phyloP scores from a whole-genome alignment of 2,888 invertebrate genomes.

The Ichneumoninae sp. region DNA sequence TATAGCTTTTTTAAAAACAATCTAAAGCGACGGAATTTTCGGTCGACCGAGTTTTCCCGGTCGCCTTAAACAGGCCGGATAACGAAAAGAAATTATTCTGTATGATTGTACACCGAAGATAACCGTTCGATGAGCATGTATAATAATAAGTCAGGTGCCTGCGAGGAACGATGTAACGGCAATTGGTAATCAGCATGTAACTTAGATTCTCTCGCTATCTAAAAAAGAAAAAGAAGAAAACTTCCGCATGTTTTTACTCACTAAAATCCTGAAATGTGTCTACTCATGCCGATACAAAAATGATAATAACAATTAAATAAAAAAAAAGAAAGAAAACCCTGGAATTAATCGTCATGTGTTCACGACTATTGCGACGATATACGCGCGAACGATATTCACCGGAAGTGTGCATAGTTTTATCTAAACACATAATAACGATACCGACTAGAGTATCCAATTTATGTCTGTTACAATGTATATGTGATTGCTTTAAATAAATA shows the following conservation, averaged over 20 bases:
- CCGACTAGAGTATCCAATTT: constrained; percentile 74
- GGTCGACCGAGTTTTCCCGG: no score
- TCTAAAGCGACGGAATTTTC: no score
- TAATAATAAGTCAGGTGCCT: constrained; percentile 40
- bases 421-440: constrained; percentile 68
- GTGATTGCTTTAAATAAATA: constrained; percentile 82
- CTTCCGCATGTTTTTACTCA: constrained; percentile 44
- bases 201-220: constrained; percentile 42
- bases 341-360: constrained; percentile 55
- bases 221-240: not conserved
- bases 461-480: constrained; percentile 81
- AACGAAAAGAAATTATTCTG: not conserved
- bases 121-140: not conserved
- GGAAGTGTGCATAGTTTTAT: constrained; percentile 69
- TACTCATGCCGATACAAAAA: constrained; percentile 23
- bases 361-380: constrained; percentile 42
- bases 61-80: not conserved
- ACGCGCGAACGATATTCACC: constrained; percentile 25
- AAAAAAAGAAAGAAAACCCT: constrained; percentile 15
- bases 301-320: not conserved
- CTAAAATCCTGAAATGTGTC: constrained; percentile 29
- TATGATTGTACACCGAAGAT: constrained; percentile 1
- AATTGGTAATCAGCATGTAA: constrained; percentile 16
- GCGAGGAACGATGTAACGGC: constrained; percentile 42
- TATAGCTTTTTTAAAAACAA: no score